Conservation (phyloP, 1,140 invertebrate species). For the Trigoniulus corallinus region DNA sequence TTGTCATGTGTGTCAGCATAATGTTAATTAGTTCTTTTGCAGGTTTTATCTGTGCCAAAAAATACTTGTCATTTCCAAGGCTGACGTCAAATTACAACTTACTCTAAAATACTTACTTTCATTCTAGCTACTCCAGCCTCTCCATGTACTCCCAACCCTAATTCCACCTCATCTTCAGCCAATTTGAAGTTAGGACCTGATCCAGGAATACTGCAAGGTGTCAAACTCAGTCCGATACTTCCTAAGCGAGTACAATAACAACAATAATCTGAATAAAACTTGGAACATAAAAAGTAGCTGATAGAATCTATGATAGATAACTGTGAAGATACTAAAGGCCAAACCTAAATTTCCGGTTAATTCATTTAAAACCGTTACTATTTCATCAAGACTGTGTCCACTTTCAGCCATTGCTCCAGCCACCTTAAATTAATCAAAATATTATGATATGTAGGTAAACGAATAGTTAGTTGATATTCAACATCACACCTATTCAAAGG, state of each 20-base stretch:
- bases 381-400: constrained; percentile 36
- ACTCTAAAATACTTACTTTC: constrained; percentile 30
- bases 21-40: constrained; percentile 27
- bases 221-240: constrained; percentile 53
- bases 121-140: constrained; percentile 60
- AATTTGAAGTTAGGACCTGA: constrained; percentile 44
- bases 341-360: constrained; percentile 23
- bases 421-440: constrained; percentile 30
- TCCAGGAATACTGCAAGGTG: constrained; percentile 53
- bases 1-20: constrained; percentile 32
- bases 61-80: constrained; percentile 1
- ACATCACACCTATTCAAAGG: too few species aligned
- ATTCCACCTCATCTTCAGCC: constrained; percentile 48
- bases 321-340: not conserved
- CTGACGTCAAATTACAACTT: not conserved
- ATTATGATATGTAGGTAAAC: too few species aligned
- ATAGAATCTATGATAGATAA: constrained; percentile 6
- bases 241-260: constrained; percentile 39
- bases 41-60: constrained; percentile 22
- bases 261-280: constrained; percentile 3
- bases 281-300: not conserved
- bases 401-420: constrained; percentile 50
- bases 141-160: constrained; percentile 70
- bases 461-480: too few species aligned
- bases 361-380: constrained; percentile 20